Evolutionary conservation across 1,140 invertebrate species (phyloP), one percentile per base, ranked within the genome.

Genomic region (Bradynema listronoti): DNA sequence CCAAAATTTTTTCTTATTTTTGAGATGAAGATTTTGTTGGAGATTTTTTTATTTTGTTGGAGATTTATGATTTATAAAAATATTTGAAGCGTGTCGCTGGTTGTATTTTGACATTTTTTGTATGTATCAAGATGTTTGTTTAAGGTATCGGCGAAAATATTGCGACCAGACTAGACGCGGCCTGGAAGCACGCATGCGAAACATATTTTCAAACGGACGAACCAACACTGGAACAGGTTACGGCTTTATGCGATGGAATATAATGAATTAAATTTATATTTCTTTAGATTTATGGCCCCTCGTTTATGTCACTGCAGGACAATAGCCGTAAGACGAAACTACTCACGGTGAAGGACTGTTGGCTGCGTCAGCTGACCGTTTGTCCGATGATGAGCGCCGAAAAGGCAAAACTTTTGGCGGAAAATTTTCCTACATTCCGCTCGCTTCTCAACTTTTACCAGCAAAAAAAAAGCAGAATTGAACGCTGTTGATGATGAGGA

Each of bases 71-170:
- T n/a, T n/a, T n/a, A n/a, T n/a, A n/a, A n/a, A n/a, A n/a, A n/a
- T n/a, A n/a, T n/a, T n/a, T n/a, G n/a, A n/a, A n/a, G n/a, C n/a
- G n/a, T n/a, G n/a, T n/a, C n/a, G n/a, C n/a, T n/a, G n/a, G n/a
- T n/a, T n/a, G n/a, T n/a, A n/a, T n/a, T n/a, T n/a, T n/a, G n/a
- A n/a, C n/a, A n/a, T n/a, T n/a, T n/a, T n/a, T n/a, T n/a, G n/a
- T n/a, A n/a, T n/a, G n/a, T n/a, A n/a, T n/a, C n/a, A n/a, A n/a
- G n/a, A n/a, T n/a, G n/a, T n/a, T n/a, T 55, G 19, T 43, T 69
- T 14, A 24, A 74, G 69, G 69, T 4, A 75, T 71, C 41, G 69
- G 69, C n/a, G 72, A 74, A 25, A 39, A 74, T 43, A 75, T 71
- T 46, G 69, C 69, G 11, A 71, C 72, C 14, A 66, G 65, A 11